Conservation (phyloP, 2,797 vertebrate genomes). For the Catharus ustulatus region DNA sequence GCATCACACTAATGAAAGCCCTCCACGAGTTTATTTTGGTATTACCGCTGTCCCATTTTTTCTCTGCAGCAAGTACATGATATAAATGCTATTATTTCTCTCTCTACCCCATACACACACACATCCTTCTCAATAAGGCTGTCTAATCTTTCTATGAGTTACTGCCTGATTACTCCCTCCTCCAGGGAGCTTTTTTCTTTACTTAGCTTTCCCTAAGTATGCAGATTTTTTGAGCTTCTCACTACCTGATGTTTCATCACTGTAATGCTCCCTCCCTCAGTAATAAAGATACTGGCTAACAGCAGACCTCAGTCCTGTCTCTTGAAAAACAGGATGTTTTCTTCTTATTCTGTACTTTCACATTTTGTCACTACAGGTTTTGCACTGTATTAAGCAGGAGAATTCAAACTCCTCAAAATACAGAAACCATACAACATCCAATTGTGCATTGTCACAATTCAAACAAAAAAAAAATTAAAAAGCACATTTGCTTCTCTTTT, state of each 20-base stretch:
- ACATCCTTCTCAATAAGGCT: background rate
- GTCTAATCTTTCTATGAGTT: background rate
- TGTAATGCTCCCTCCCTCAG: background rate
- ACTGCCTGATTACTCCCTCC: background rate
- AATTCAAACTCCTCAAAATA: background rate
- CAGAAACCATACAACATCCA: background rate
- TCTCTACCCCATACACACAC: background rate
- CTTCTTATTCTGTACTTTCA: background rate
- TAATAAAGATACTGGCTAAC: fast-evolving
- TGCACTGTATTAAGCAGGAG: background rate
- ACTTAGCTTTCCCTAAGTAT: background rate
- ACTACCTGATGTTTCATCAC: background rate
- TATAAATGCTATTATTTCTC: background rate
- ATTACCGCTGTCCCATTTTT: background rate
- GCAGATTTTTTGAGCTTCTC: background rate
- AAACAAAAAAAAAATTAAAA: background rate
- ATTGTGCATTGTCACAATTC: background rate
- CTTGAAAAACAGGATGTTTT: background rate
- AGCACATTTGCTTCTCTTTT: background rate
- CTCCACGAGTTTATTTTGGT: background rate
- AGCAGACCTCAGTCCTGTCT: background rate
- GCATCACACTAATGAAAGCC: background rate
- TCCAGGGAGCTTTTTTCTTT: background rate
- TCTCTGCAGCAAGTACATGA: background rate
- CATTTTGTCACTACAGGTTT: background rate